Evolutionary conservation across 2,113 vertebrate genomes (phyloP), one percentile per base, ranked within the genome.

Genomic region (Chlorodrepanis virens): DNA sequence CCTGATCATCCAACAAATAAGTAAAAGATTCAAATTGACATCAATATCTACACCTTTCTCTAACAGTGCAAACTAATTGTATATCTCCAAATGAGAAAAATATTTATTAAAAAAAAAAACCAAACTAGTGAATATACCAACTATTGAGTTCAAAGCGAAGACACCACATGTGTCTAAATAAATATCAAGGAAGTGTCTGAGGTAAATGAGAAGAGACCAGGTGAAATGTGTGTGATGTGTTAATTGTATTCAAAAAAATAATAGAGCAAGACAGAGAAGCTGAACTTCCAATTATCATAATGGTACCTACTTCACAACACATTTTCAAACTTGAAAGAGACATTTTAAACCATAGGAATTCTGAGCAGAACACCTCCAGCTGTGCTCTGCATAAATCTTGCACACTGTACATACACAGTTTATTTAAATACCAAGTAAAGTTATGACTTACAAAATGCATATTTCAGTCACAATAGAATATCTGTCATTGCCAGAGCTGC

Each of bases 281-380:
- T 45, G 88, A 97, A 97, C 91, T 96, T 96, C 96, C 97, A 98
- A 98, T 98, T 97, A 98, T 94, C 97, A 90, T 97, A 97, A 97
- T 70, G 97, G 94, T 97, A 93, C 85, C 94, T 96, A 97, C 94
- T 96, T 97, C 94, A 95, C 94, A 97, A 97, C 94, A 96, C 86
- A 87, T 97, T 97, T 97, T 95, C 93, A 79, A 96, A 96, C 95
- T 96, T 97, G 94, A 97, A 97, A 97, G 94, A 97, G 94, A 97
- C 59, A 96, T 97, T 37, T 75, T 89, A 93, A 94, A 95, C 87
- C 94, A 94, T 94, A 96, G 94, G 90, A 97, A 97, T 97, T 96
- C 90, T 81, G 83, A 94, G 79, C 44, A 87, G 68, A 81, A 96
- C 21, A 96, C 79, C 94, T 78, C 97, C 57, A 79, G 96, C 96